phyloP scores from a whole-genome alignment of 2,797 vertebrate genomes.

The Alfaro cultratus region DNA sequence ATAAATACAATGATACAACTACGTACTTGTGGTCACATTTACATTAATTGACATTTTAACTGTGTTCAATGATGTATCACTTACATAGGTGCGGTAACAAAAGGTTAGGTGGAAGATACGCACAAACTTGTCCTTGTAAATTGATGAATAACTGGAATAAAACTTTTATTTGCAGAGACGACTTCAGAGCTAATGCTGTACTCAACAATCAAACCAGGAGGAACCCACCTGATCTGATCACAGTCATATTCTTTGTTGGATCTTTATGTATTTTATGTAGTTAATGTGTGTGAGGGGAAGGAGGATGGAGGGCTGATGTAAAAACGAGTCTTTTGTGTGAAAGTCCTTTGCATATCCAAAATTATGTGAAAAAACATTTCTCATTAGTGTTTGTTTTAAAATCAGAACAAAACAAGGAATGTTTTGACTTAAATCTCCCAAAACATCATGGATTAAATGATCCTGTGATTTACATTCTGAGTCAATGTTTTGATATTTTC shows the following conservation, averaged over 20 bases:
- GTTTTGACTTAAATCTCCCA: background rate
- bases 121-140: background rate
- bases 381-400: background rate
- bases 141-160: background rate
- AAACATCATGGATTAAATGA: background rate
- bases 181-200: constrained; percentile 2
- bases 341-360: background rate
- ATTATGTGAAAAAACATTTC: background rate
- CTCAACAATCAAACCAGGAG: constrained; percentile 9
- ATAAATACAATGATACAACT: background rate
- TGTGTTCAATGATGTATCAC: background rate
- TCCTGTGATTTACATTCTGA: background rate
- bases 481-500: background rate
- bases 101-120: background rate
- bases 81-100: background rate
- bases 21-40: no score
- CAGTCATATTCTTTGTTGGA: background rate
- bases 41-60: background rate
- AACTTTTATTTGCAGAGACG: constrained; percentile 6
- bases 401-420: background rate
- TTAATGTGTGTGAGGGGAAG: no score
- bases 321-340: background rate
- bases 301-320: no score
- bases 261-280: background rate
- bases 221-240: background rate